Evolutionary conservation across 2,888 invertebrate species (phyloP), one percentile per base, ranked within the genome.

Genomic region (Leucophenga montana): DNA sequence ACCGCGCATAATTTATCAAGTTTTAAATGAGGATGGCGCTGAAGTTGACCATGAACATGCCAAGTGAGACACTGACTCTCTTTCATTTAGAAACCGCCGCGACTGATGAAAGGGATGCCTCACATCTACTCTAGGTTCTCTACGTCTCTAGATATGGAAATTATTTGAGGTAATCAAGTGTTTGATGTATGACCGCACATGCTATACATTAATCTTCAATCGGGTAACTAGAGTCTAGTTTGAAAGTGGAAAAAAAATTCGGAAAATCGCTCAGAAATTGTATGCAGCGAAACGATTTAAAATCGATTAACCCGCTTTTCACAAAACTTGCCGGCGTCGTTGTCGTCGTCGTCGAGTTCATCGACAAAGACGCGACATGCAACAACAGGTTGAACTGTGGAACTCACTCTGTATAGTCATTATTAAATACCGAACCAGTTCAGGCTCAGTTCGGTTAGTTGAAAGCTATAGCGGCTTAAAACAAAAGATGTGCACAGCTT

Each of bases 251-350:
- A 74, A 72, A 33, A 16, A 39, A 16, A 18, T n/a, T 33, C 33
- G 27, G 33, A 61, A 59, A 59, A 61, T 61, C 16, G 39, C 11
- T 31, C 18, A 61, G n/a, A 39, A 64, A 64, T 64, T 64, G 48
- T 64, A 39, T 64, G 62, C 80, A 75, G 82, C 81, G 79, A 86
- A 81, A 78, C 87, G 86, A 87, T 87, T 87, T 87, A 88, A 88
- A 87, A 87, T 87, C 87, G 87, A 87, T 87, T 87, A 88, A 85
- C 85, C 85, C 83, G 79, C 83, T 86, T 86, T 77, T 79, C 76
- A 48, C 31, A 57, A 57, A 27, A 57, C 57, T 48, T 18, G 69
- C 70, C 71, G 27, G 2, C 27, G 27, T 50, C 50, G 16, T 50
- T 16, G 6, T 27, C 27, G 27, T 50, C 50, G 8, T 50, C 50